Evolutionary conservation across 2,113 vertebrate genomes (phyloP).

Genomic region (Nicator chloris): DNA sequence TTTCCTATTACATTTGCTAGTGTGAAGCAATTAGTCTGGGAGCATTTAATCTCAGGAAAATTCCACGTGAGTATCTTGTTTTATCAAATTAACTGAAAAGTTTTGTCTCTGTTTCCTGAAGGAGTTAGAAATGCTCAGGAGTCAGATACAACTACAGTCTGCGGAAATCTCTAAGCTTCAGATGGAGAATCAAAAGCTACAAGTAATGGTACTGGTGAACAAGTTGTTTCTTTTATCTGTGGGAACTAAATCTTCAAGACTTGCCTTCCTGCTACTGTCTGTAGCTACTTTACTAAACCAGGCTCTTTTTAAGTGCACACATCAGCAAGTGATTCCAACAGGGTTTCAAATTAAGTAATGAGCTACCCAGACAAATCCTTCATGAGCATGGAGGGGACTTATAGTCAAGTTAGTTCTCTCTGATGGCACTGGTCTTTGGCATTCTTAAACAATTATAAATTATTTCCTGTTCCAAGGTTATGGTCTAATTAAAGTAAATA

Average conservation of each 20-base stretch:
- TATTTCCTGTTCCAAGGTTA: not conserved
- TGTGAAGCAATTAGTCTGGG: not conserved
- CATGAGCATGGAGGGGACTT: not conserved
- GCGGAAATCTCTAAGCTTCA: slow-evolving; percentile 83
- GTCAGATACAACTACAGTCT: slow-evolving; percentile 78
- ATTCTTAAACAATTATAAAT: not conserved
- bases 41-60: not conserved
- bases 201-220: slow-evolving; percentile 72
- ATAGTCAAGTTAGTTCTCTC: not conserved
- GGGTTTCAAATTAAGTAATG: not conserved
- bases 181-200: slow-evolving; percentile 81
- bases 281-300: not conserved
- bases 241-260: not conserved
- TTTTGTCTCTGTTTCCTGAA: slow-evolving; percentile 45
- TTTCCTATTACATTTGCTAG: rapidly evolving
- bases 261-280: not conserved
- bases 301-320: not conserved
- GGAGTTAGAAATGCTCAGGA: slow-evolving; percentile 84
- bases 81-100: not conserved
- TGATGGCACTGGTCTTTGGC: not conserved
- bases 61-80: not conserved
- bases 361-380: not conserved
- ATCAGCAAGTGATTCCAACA: not conserved
- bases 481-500: not conserved
- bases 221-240: not conserved